Base-by-base conservation (phyloP, 2,888 invertebrate species). In the Auanema sp. region DNA sequence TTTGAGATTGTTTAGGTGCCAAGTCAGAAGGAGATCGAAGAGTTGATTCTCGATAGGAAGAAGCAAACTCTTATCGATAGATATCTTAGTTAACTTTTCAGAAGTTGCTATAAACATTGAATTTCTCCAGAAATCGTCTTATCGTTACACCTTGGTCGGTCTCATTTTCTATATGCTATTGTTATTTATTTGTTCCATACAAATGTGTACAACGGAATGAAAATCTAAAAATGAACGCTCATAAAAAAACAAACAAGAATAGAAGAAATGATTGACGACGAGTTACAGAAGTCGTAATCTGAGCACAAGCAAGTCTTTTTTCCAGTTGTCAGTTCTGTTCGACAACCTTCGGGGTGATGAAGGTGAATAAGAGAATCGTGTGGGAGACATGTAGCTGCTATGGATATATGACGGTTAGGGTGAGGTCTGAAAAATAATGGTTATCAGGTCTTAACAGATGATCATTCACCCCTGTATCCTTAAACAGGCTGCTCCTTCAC, bases 51-150 rank as follows among this genome's bases (percentile, higher is more conserved):
- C 0, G 88, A 89, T 71, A 89, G 92, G 80, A 92, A 93, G 85
- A 98, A 98, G 85, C 90, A 91, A 84, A 94, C 96, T 85, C 87
- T 98, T 49, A 84, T 97, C 65, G 90, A 91, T 77, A 91, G 90
- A 85, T 95, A 62, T 21, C 51, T 62, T n/a, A 33, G 33, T 33
- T 33, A 33, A 33, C 33, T 8, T 8, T n/a, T 3, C 33, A 33
- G 33, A 33, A 33, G 8, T 33, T 33, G 33, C 3, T 3, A 33
- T 33, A 33, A 33, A 33, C 33, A 33, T 33, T 33, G 33, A 33
- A 33, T 33, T 33, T 33, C 33, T 33, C 33, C 3, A 33, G 4
- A 33, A 33, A n/a, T n/a, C 33, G 33, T 8, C 3, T 8, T 33
- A 33, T 33, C 8, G 3, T 33, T 33, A 33, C 33, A 33, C 33